These are phyloP conservation scores for Galeopsomyia nigrocyanea DNA, from an alignment of 2,888 invertebrate species.

Conservation along the genomic window DNA sequence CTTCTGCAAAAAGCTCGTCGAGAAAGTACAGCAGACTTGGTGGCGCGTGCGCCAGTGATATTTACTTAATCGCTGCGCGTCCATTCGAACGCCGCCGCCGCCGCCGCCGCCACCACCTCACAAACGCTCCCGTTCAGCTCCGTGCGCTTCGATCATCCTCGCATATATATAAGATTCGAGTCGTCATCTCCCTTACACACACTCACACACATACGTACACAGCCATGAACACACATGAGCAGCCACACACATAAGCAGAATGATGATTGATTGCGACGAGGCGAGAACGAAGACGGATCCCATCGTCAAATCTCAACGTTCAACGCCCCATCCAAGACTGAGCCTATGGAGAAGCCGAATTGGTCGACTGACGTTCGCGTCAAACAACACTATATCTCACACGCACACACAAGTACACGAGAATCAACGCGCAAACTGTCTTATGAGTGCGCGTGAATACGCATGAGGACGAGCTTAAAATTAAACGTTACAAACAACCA, in stretches of 20 bases:
- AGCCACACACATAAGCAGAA: not conserved
- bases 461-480: conserved; percentile 44
- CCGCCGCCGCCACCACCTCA: not conserved
- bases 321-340: conserved; percentile 35
- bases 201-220: not conserved
- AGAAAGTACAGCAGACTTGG: conserved; percentile 87
- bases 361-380: too few species aligned
- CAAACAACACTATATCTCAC: too few species aligned
- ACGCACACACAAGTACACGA: too few species aligned
- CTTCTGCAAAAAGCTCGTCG: conserved; percentile 91
- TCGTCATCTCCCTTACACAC: not conserved
- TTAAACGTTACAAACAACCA: conserved; percentile 20
- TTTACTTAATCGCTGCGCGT: conserved; percentile 21
- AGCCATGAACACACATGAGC: too few species aligned
- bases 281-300: not conserved
- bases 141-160: not conserved
- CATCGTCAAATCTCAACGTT: too few species aligned
- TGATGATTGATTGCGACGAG: not conserved
- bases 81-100: not conserved
- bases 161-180: not conserved
- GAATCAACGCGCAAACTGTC: too few species aligned
- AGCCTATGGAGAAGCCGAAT: conserved; percentile 1
- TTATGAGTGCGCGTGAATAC: not conserved
- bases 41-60: conserved; percentile 84
- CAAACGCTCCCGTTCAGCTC: not conserved